phyloP scores from a whole-genome alignment of 2,797 vertebrate genomes.

The Melopsittacus undulatus region DNA sequence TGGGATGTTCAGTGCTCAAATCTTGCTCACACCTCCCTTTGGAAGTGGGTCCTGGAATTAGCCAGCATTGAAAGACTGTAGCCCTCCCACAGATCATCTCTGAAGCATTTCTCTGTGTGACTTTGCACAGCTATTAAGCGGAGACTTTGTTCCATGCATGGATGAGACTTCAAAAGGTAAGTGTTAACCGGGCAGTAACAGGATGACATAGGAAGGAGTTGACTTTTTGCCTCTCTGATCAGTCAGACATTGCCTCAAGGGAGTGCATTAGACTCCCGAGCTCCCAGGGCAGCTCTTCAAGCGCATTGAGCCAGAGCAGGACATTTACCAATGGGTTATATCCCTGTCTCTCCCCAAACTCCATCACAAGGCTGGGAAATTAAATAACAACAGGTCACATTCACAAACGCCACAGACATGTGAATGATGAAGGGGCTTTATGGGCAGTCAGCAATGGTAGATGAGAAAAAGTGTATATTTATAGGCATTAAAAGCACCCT shows the following conservation, averaged over 20 bases:
- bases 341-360: neutral
- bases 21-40: neutral
- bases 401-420: neutral
- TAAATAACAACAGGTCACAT: neutral
- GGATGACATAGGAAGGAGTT: neutral
- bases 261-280: rapidly evolving
- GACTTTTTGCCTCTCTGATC: neutral
- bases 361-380: neutral
- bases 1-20: neutral
- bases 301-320: neutral
- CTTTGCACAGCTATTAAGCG: neutral
- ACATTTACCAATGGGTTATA: neutral
- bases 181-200: neutral
- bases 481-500: neutral
- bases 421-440: neutral
- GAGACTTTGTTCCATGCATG: neutral
- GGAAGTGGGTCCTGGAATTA: neutral
- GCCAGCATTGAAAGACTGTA: neutral
- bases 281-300: neutral
- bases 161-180: neutral
- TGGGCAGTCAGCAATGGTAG: neutral
- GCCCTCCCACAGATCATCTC: neutral
- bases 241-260: neutral
- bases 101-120: neutral
- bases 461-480: neutral